Evolutionary conservation across 1,140 invertebrate genomes (phyloP).

Genomic region (Platorchestia sp.): DNA sequence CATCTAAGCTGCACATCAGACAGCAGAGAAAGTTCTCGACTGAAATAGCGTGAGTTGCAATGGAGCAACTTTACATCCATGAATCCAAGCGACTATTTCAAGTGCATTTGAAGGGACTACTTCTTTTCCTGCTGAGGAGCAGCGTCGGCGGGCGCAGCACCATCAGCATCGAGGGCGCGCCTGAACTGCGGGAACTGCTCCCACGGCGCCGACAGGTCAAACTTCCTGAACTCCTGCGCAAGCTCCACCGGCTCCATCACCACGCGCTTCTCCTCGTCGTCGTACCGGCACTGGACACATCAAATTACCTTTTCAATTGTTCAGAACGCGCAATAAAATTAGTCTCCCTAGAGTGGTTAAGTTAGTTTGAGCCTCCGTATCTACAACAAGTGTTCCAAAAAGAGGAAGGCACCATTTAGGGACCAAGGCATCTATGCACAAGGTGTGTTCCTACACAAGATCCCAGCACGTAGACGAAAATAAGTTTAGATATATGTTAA

Average conservation of each 20-base stretch:
- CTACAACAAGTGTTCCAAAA: no score
- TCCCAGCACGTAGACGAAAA: no score
- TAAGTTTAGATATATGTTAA: no score
- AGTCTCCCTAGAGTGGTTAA: no score
- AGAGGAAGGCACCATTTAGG: no score
- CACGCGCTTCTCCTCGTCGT: constrained; percentile 95
- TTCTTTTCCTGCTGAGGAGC: neutral
- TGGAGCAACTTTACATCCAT: neutral
- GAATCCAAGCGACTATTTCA: neutral
- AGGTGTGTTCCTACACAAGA: no score
- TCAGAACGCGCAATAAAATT: no score
- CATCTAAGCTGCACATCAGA: neutral
- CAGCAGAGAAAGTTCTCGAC: neutral
- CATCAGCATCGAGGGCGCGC: neutral
- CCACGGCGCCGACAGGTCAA: constrained; percentile 97
- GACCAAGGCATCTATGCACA: no score
- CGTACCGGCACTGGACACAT: constrained; percentile 95
- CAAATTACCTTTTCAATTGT: no score
- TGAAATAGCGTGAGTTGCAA: neutral
- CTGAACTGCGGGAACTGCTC: constrained; percentile 86
- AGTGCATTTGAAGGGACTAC: neutral
- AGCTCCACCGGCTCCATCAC: constrained; percentile 96
- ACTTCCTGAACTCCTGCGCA: constrained; percentile 97
- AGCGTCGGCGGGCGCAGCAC: neutral
- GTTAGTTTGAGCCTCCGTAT: no score